These are phyloP conservation scores for Mythimna lalbum DNA, from an alignment of 2,888 invertebrate genomes.

Conservation along the genomic window DNA sequence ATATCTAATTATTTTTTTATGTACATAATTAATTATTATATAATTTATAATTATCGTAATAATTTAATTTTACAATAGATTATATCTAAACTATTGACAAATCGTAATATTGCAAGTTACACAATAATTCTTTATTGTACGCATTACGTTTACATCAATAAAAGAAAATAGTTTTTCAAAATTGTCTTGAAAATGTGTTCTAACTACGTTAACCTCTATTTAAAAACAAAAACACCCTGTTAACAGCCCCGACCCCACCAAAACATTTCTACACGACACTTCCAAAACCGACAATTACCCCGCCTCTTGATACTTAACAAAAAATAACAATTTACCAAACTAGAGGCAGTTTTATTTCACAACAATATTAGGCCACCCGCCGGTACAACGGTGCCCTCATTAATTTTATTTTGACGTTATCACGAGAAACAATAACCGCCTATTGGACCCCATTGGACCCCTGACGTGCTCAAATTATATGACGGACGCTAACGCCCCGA, in stretches of 20 bases:
- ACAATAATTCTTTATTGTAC: too few species aligned
- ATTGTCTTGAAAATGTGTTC: neutral
- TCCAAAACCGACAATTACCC: constrained; percentile 23
- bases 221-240: neutral
- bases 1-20: too few species aligned
- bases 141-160: neutral
- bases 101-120: too few species aligned
- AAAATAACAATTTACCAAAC: constrained; percentile 28
- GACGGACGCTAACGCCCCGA: constrained; percentile 46
- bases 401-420: constrained; percentile 70
- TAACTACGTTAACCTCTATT: neutral
- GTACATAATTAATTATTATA: too few species aligned
- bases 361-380: constrained; percentile 45
- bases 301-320: constrained; percentile 6
- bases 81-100: neutral
- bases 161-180: neutral
- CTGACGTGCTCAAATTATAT: constrained; percentile 61
- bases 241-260: neutral
- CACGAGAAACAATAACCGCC: constrained; percentile 64
- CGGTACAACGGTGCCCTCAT: constrained; percentile 51
- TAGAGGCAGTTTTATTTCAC: constrained; percentile 38
- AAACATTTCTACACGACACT: constrained; percentile 12
- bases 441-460: constrained; percentile 61
- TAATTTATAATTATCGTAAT: too few species aligned
- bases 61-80: too few species aligned